phyloP scores from a whole-genome alignment of 2,797 vertebrate species.

The Acrocephalus scirpaceus region DNA sequence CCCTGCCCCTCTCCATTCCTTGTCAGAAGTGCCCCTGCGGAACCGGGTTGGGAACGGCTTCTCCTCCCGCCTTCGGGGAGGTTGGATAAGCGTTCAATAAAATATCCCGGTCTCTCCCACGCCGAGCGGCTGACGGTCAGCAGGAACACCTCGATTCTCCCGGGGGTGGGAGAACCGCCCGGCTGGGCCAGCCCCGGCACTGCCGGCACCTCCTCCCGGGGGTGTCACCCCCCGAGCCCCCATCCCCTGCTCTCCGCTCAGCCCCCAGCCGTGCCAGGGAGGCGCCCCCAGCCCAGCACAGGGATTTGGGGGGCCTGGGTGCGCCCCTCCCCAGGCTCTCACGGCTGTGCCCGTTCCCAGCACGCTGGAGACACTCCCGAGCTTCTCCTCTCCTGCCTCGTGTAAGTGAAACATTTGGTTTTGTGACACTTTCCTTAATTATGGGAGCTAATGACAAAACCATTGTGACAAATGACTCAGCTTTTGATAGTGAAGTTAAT shows the following conservation, averaged over 20 bases:
- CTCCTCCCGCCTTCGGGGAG: neutral
- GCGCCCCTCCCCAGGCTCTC: neutral
- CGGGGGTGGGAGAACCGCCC: neutral
- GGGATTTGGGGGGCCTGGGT: rapidly evolving
- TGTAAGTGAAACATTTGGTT: constrained; percentile 53
- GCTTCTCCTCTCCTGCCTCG: neutral
- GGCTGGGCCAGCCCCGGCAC: rapidly evolving
- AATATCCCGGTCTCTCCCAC: rapidly evolving
- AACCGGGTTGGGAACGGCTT: neutral
- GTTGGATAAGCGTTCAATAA: neutral
- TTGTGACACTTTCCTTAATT: constrained; percentile 67
- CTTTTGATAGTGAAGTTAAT: constrained; percentile 57
- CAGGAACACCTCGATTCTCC: rapidly evolving
- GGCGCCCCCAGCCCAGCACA: rapidly evolving
- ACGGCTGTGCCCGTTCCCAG: rapidly evolving
- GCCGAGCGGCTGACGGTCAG: neutral
- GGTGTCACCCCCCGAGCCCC: neutral
- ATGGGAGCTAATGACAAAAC: constrained; percentile 65
- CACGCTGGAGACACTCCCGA: neutral
- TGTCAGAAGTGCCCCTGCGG: neutral
- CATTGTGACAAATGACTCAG: constrained; percentile 72
- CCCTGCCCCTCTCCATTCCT: neutral
- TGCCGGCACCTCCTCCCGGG: neutral
- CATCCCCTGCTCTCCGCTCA: neutral
- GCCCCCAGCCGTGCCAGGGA: neutral